Evolutionary conservation across 1,140 invertebrate genomes (phyloP).

Genomic region (Cataglyphis hispanica): DNA sequence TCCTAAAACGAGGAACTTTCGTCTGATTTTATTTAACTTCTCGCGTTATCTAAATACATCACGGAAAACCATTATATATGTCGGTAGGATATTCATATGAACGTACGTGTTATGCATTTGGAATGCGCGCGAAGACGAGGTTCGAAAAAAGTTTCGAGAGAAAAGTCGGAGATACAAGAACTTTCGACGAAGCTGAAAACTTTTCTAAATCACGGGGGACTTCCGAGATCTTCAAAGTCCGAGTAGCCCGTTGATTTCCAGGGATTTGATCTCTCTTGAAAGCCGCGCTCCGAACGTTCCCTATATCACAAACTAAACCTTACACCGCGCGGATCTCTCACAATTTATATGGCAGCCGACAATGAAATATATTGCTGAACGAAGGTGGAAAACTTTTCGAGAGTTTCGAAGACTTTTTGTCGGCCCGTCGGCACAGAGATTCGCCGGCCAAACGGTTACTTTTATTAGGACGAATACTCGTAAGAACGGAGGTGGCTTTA

Average conservation of each 20-base stretch:
- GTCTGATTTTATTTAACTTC: neutral
- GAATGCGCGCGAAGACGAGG: neutral
- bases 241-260: constrained; percentile 33
- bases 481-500: constrained; percentile 33
- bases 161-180: constrained; percentile 48
- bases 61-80: constrained; percentile 13
- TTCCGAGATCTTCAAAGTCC: constrained; percentile 50
- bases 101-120: constrained; percentile 34
- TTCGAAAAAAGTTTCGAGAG: neutral
- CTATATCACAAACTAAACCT: constrained; percentile 58
- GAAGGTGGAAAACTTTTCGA: constrained; percentile 38
- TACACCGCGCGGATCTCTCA: constrained; percentile 54
- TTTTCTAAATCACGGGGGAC: constrained; percentile 51
- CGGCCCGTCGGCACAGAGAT: constrained; percentile 29
- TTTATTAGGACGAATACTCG: constrained; percentile 55
- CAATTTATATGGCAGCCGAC: constrained; percentile 57
- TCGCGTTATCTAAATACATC: constrained; percentile 17
- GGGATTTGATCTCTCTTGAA: constrained; percentile 53
- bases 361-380: constrained; percentile 53
- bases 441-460: constrained; percentile 57
- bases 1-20: neutral
- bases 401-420: constrained; percentile 46
- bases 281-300: constrained; percentile 32
- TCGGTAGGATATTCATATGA: constrained; percentile 30
- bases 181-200: constrained; percentile 45